Base-by-base conservation (phyloP, 2,113 vertebrate species). In the Rhinichthys klamathensis region DNA sequence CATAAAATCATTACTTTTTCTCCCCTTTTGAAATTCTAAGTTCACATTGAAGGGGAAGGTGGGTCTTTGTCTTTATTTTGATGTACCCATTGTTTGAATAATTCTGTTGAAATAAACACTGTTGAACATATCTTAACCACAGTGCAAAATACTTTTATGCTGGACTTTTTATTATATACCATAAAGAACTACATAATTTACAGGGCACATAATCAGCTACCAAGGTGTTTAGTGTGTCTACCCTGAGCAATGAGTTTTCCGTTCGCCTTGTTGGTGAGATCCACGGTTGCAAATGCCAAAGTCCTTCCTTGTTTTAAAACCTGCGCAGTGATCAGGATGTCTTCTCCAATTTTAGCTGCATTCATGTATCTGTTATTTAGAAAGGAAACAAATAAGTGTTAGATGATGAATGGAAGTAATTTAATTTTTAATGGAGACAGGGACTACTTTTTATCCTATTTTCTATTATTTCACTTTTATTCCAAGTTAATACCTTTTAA, bases 161-260 rank as follows among this genome's bases (percentile, higher is more conserved):
- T 86, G 92, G 86, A 69, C 85, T 92, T 94, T 41, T 93, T 56
- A 92, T 93, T 89, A 81, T 78, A 87, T 85, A 54, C 4, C 25
- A 44, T 13, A 9, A 18, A 67, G 38, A 10, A 23, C 2, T 3
- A 49, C 41, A 65, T 61, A 1, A 85, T 10, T 12, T 15, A 72
- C 56, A 16, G 8, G 54, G 41, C 30, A 35, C 35, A 80, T n/a
- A 67, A 85, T 90, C 67, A 92, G 87, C 87, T 92, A 54, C 97
- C 96, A 9, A 99, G 84, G 92, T 97, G 95, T 89, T 99, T 99
- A 3, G 98, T 99, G 88, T 99, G 97, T 90, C 97, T 94, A 27
- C 98, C 98, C 93, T 99, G 97, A 77, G 98, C 98, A 81, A 99
- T 93, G 80, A 98, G 80, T 90, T 96, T 98, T 80, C 98, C 98